phyloP scores from a whole-genome alignment of 2,113 vertebrate genomes.

The Rhinoderma darwinii region DNA sequence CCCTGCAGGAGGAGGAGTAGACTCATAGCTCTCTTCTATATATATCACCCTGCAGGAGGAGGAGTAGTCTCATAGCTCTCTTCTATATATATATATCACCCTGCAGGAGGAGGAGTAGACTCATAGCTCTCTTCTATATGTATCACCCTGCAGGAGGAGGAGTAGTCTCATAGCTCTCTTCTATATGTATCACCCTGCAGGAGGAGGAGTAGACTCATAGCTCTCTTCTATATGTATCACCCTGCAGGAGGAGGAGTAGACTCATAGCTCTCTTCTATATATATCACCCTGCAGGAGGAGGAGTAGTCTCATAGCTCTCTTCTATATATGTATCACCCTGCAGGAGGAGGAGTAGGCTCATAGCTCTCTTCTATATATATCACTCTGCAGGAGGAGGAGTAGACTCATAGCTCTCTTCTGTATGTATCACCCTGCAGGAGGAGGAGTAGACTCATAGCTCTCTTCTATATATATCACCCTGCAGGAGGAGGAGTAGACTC shows the following conservation, averaged over 20 bases:
- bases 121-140: neutral
- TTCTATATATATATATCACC: no score
- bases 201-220: slow-evolving; percentile 8
- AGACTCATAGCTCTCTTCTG: slow-evolving; percentile 17
- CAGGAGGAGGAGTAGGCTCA: neutral
- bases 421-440: neutral
- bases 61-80: neutral
- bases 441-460: neutral
- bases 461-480: neutral
- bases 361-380: no score
- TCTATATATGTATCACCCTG: neutral
- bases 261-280: neutral
- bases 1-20: neutral
- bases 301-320: neutral
- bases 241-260: neutral
- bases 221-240: neutral
- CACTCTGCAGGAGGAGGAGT: neutral
- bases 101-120: neutral
- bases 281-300: neutral
- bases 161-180: neutral
- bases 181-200: neutral
- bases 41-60: neutral
- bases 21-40: slow-evolving; percentile 3
- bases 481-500: neutral
- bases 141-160: neutral